phyloP scores from a whole-genome alignment of 2,797 vertebrate species.

The Acrocephalus scirpaceus region DNA sequence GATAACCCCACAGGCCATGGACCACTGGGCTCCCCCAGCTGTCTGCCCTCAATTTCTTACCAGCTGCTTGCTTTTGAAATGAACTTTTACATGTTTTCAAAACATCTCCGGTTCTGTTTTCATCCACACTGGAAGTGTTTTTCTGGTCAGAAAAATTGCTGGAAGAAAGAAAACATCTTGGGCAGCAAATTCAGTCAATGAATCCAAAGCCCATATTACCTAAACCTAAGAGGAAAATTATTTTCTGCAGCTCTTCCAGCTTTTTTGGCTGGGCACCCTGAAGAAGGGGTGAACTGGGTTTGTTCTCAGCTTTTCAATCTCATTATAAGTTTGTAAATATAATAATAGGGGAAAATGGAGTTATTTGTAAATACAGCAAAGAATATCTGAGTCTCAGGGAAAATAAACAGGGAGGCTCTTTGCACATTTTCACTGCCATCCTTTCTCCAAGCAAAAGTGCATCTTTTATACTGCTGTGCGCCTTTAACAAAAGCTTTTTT shows the following conservation, averaged over 20 bases:
- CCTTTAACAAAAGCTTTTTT: background rate
- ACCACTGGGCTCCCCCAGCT: background rate
- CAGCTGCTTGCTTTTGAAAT: background rate
- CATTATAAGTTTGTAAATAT: background rate
- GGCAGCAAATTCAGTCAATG: background rate
- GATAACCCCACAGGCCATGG: background rate
- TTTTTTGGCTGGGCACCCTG: background rate
- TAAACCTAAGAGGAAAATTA: background rate
- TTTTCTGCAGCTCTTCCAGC: background rate
- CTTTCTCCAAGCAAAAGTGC: background rate
- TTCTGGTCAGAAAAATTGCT: slow-evolving; percentile 19
- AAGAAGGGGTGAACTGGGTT: background rate
- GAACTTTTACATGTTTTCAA: background rate
- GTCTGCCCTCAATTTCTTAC: background rate
- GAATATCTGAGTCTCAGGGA: background rate
- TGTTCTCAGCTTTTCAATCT: background rate
- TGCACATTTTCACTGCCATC: background rate
- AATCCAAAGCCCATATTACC: background rate
- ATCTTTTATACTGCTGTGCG: background rate
- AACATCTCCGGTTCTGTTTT: slow-evolving; percentile 18
- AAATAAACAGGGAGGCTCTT: background rate
- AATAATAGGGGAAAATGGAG: background rate
- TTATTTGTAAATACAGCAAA: background rate
- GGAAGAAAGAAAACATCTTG: background rate
- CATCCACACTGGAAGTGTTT: background rate